These are phyloP conservation scores for Epirrhoe tristata DNA, from an alignment of 2,888 invertebrate genomes.

Conservation along the genomic window DNA sequence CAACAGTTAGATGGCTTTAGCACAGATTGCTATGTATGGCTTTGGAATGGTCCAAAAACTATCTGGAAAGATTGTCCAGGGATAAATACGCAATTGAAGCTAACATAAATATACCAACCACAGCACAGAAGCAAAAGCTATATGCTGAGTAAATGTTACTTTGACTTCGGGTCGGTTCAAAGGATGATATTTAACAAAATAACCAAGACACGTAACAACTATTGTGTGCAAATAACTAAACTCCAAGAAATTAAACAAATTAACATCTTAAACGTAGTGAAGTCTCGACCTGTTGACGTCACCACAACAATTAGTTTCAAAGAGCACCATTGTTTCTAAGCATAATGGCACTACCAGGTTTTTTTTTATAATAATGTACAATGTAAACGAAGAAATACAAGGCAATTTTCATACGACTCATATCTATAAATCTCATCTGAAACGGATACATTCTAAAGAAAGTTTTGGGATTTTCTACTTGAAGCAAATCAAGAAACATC, in stretches of 20 bases:
- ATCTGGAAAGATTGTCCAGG: not conserved
- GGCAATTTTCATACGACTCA: constrained; percentile 3
- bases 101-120: no score
- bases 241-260: constrained; percentile 25
- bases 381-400: constrained; percentile 16
- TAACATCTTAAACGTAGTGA: constrained; percentile 37
- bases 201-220: not conserved
- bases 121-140: not conserved
- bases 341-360: constrained; percentile 31
- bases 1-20: constrained; percentile 25
- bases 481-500: no score
- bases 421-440: not conserved
- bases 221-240: constrained; percentile 20
- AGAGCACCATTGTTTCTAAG: constrained; percentile 52
- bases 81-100: not conserved
- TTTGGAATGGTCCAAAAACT: constrained; percentile 11
- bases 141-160: not conserved
- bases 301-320: constrained; percentile 53
- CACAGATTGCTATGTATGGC: constrained; percentile 8
- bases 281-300: constrained; percentile 60
- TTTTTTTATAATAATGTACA: constrained; percentile 25
- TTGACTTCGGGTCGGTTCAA: not conserved
- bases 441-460: not conserved
- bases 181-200: not conserved
- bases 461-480: no score